A percentile compares a stretch with the other conserved stretches of the same genome.
phyloP scores from a whole-genome alignment of 2,113 vertebrate species.

The Eira barbara region DNA sequence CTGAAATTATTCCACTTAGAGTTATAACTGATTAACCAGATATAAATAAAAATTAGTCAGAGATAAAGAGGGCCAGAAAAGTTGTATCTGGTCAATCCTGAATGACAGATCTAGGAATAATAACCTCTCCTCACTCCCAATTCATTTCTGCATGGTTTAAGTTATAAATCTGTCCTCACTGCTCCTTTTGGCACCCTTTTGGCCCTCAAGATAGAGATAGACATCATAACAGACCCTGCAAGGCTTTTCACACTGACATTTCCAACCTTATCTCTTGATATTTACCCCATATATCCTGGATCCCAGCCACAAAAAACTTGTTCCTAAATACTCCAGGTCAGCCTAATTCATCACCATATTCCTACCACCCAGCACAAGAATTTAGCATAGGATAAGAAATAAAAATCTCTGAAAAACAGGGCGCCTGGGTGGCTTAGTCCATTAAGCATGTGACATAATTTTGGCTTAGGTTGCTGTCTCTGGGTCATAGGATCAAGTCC shows the following conservation, averaged over 20 bases:
- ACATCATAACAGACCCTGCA: not conserved
- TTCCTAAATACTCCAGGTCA: not conserved
- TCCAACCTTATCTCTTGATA: not conserved
- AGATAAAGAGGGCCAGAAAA: not conserved
- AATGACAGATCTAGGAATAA: not conserved
- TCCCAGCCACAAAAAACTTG: not conserved
- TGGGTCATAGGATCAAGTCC: not conserved
- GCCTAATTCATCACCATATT: not conserved
- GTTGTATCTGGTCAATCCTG: not conserved
- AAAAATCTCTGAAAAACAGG: not conserved
- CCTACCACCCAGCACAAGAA: not conserved
- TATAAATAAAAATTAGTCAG: not conserved
- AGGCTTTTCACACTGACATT: not conserved
- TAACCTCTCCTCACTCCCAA: not conserved
- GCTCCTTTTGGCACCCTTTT: not conserved
- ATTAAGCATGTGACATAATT: not conserved
- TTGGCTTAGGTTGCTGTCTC: not conserved
- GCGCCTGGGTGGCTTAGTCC: not conserved
- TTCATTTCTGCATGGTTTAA: not conserved
- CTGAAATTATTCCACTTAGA: not conserved
- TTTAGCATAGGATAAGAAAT: not conserved
- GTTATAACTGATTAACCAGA: not conserved
- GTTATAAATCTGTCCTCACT: not conserved
- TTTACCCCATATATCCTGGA: not conserved
- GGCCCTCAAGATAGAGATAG: not conserved